Evolutionary conservation across 2,113 vertebrate species (phyloP), one percentile per base, ranked within the genome.

Genomic region (Brachypodius melanocephalos): DNA sequence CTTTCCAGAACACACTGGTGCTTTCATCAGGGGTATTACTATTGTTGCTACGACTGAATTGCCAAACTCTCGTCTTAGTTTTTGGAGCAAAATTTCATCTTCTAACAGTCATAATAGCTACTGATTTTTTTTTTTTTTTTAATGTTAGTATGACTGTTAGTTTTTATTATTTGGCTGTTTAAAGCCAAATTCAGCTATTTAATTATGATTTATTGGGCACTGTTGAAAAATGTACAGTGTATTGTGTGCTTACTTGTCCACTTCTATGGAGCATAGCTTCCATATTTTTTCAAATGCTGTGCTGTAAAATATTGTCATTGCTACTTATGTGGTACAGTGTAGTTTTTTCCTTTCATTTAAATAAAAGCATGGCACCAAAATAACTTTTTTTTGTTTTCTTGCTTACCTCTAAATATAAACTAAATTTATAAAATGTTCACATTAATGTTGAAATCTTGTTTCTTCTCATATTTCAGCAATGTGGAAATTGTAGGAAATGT

Each of bases 331-430:
- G 98, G 96, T 98, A 96, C 96, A 93, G 95, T 98, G 98, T 97
- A 97, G 97, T 97, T 98, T 97, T 93, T 96, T 89, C 98, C 97
- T 98, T 98, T 97, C 98, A 98, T 98, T 97, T 98, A 91, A 99
- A 99, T 99, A 99, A 99, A 99, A 98, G 99, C 99, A 99, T 99
- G 99, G 98, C 98, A 98, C 98, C 98, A 95, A 96, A 88, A 78
- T n/a, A 65, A 74, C 54, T 1, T 81, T 95, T 93, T 78, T 87
- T 86, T 72, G 78, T 85, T 94, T 89, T 78, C 57, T 94, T 94
- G 55, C 38, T 91, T 94, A 63, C 59, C n/a, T 83, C 31, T 91
- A 46, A 85, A 36, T 40, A 65, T 71, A 86, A 87, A 73, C 45
- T 61, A 46, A 75, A 78, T 49, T 36, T 61, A 12, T 57, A 32